Base-by-base conservation (phyloP, 1,140 invertebrate genomes). In the Pogonognathellus flavescens region DNA sequence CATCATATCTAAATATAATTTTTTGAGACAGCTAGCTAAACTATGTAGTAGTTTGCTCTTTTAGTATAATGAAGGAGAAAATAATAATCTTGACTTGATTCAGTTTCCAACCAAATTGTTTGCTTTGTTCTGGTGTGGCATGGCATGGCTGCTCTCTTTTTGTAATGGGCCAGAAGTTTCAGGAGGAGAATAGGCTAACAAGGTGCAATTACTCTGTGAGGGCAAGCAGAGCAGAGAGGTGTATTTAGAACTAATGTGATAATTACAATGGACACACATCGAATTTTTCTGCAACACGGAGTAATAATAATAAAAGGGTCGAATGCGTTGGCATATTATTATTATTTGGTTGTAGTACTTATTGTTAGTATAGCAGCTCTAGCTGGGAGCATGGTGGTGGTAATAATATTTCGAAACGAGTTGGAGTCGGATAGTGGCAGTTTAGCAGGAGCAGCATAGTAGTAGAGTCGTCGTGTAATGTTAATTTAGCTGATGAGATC, bases 161-260 rank as follows among this genome's bases (percentile, higher is more conserved):
- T 66, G 20, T 66, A 66, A 66, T 66, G 22, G 20, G 20, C 62
- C 62, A 66, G 62, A 20, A 66, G 31, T 41, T 41, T 41, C 6
- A 1, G 31, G 62, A 66, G n/a, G n/a, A n/a, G n/a, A n/a, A n/a
- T n/a, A n/a, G 11, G 20, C 62, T 66, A 66, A 66, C 62, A 66
- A 66, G 62, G 20, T 22, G 62, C 25, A 66, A 66, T 66, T 25
- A 66, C 25, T 3, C 1, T 3, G 31, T 41, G 31, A 41, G 31
- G 31, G 31, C 31, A 41, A 41, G 31, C 22, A 3, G 6, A 22
- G 62, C 25, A 66, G 62, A 3, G 31, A 66, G 20, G 20, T 66
- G 62, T 66, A 66, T 66, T 66, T 66, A 76, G 70, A 76, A 16
- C 70, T 49, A 76, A 76, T 76, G 70, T n/a, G 70, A 76, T 76